Percentiles rank a stretch among this genome's conserved stretches.
Evolutionary conservation across 1,140 invertebrate genomes (phyloP).

Genomic region (Ephestia elutella): DNA sequence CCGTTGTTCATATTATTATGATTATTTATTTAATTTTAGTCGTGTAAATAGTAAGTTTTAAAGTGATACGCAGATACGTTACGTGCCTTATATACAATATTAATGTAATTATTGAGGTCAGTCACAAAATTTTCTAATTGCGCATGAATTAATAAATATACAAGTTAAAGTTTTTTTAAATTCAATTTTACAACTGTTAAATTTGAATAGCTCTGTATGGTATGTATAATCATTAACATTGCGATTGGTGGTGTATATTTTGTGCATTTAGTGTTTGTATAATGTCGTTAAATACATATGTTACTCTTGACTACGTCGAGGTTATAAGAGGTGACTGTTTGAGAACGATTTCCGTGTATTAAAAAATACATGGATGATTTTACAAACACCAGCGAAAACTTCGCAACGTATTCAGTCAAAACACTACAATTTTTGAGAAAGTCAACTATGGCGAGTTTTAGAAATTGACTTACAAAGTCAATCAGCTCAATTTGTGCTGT

Average conservation of each 20-base stretch:
- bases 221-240: neutral
- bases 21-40: slow-evolving; percentile 29
- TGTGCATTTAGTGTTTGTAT: slow-evolving; percentile 5
- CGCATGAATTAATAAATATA: neutral
- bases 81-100: slow-evolving; percentile 29
- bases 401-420: too few species aligned
- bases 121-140: neutral
- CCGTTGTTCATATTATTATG: slow-evolving; percentile 10
- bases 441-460: too few species aligned
- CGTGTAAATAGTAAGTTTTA: slow-evolving; percentile 34
- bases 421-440: too few species aligned
- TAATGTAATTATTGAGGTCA: slow-evolving; percentile 1
- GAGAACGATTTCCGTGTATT: too few species aligned
- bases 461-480: too few species aligned
- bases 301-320: neutral
- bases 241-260: slow-evolving; percentile 6
- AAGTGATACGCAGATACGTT: slow-evolving; percentile 30
- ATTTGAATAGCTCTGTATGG: neutral
- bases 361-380: too few species aligned
- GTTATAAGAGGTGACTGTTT: too few species aligned
- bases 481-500: too few species aligned
- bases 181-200: neutral
- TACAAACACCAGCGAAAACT: too few species aligned
- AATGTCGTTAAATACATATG: neutral
- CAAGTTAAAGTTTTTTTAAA: neutral